Base-by-base conservation (phyloP, 2,113 vertebrate species). In the Hyperoodon ampullatus region DNA sequence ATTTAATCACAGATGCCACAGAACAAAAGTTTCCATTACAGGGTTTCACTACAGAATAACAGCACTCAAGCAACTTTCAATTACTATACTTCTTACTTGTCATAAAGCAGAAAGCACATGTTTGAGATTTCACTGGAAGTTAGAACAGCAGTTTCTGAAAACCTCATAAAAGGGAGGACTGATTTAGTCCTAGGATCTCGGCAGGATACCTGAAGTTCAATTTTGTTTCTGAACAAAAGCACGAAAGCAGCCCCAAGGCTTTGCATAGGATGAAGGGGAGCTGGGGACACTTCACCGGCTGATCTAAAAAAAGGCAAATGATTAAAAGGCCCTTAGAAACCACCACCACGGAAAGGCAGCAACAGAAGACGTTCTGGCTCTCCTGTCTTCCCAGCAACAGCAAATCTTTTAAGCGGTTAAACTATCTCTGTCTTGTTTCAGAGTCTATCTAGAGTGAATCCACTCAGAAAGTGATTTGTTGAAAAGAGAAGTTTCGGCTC, bases 151-250 rank as follows among this genome's bases (percentile, higher is more conserved):
- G 84, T 97, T 95, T 96, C 96, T 95, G 95, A 93, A 97, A 93
- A 96, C 90, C 33, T 21, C 98, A 95, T 95, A 35, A 95, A 98
- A 98, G 94, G 89, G 94, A 98, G 81, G 80, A 97, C 94, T 94
- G 98, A 86, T 95, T 90, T 33, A 35, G 97, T 97, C 96, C 96
- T 60, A 3, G 97, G 87, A 96, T 89, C 93, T 89, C 97, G 68
- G 96, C 97, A 97, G 97, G 97, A 95, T 92, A 97, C 92, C 92
- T 97, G 92, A 98, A 97, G 96, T 60, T 93, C 85, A 95, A 97
- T 96, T 97, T 93, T 96, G 94, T 95, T 71, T 96, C 33, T 39
- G 94, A 97, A 97, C 97, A 97, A 97, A 97, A 0, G 0, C 88
- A 93, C 4, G 0, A 83, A 93, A 96, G 95, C 83, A 91, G 80